These are phyloP conservation scores for Alces alces DNA, from an alignment of 2,113 vertebrate species.

Conservation along the genomic window DNA sequence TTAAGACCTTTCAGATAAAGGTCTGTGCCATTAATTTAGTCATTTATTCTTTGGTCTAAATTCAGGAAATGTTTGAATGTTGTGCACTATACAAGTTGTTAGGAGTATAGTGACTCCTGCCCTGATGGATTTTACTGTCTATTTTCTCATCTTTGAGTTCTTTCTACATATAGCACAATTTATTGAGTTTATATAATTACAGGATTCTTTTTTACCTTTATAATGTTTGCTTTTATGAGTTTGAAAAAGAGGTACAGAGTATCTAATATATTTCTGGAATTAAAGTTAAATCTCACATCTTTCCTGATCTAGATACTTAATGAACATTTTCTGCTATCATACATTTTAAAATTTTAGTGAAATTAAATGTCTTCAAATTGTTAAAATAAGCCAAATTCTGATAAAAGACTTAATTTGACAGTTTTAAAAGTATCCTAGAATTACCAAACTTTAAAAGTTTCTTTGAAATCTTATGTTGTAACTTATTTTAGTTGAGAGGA, in stretches of 20 bases:
- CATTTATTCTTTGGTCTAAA: background rate
- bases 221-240: background rate
- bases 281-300: background rate
- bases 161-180: background rate
- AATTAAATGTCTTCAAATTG: conserved; percentile 4
- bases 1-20: background rate
- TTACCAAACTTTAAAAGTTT: background rate
- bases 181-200: conserved; percentile 4
- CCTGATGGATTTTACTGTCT: background rate
- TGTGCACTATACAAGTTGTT: background rate
- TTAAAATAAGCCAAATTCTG: conserved; percentile 7
- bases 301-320: background rate
- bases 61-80: conserved; percentile 1
- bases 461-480: background rate
- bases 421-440: background rate
- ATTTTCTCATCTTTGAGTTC: background rate
- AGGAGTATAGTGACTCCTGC: background rate
- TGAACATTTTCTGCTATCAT: background rate
- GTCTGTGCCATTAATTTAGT: background rate
- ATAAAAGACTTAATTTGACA: background rate
- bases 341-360: conserved; percentile 1
- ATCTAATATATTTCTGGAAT: background rate
- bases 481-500: background rate
- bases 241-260: background rate
- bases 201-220: background rate